Percentiles rank a stretch among this genome's conserved stretches.
These are phyloP conservation scores for Cherax quadricarinatus DNA, from an alignment of 1,140 invertebrate species.

Conservation along the genomic window DNA sequence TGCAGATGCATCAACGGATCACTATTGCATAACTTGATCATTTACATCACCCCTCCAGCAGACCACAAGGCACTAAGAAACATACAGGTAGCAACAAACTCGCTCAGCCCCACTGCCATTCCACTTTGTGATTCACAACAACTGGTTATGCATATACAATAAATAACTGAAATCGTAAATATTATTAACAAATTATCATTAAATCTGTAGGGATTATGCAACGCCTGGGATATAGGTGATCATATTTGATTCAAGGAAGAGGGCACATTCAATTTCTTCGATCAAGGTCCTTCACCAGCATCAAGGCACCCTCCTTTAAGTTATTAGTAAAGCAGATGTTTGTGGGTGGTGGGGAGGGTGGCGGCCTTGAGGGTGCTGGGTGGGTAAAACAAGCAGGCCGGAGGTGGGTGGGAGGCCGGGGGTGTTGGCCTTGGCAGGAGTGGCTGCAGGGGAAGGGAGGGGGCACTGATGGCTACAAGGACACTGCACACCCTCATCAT, in stretches of 20 bases:
- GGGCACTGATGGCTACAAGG: not conserved
- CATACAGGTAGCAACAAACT: no score
- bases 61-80: no score
- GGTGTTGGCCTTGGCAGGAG: constrained; percentile 23
- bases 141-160: not conserved
- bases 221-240: no score
- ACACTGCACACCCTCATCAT: constrained; percentile 2
- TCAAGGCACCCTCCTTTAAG: no score
- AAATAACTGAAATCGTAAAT: not conserved
- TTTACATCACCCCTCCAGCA: no score
- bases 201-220: no score
- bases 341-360: not conserved
- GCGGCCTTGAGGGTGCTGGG: not conserved
- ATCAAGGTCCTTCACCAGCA: no score
- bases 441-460: not conserved
- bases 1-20: not conserved
- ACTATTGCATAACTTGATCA: not conserved
- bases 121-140: not conserved
- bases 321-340: not conserved
- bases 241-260: no score
- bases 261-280: no score
- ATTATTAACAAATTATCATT: not conserved
- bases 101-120: no score
- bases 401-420: not conserved
- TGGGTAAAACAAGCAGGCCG: not conserved